A percentile compares a stretch with the other conserved stretches of the same genome.
These are phyloP conservation scores for Pyrrhosoma nymphula DNA, from an alignment of 2,888 invertebrate species.

Conservation along the genomic window DNA sequence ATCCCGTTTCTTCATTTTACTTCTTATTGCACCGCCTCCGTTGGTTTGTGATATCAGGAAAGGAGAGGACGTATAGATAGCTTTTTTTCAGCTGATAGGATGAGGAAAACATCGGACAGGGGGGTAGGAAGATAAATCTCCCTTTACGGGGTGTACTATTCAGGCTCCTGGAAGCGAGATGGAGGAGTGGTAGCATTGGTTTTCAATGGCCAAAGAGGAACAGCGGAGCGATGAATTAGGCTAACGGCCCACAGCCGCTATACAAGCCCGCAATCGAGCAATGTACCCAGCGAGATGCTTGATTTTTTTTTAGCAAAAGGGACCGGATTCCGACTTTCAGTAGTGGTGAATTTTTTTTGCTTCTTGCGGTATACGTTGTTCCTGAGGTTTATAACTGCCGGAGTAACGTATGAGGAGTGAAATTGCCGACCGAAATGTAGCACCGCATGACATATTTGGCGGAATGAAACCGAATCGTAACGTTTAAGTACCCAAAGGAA, in stretches of 20 bases:
- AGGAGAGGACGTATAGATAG: background rate
- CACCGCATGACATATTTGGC: background rate
- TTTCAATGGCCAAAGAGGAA: background rate
- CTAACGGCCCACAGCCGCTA: background rate
- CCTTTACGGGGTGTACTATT: background rate
- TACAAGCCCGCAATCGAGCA: background rate
- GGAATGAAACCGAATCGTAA: background rate
- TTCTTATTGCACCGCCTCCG: background rate
- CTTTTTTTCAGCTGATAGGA: background rate
- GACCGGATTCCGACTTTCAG: background rate
- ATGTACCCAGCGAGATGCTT: background rate
- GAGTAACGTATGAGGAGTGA: background rate
- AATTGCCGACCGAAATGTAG: background rate
- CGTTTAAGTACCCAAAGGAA: background rate
- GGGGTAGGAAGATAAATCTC: background rate
- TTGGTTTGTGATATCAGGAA: background rate
- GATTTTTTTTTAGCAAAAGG: background rate
- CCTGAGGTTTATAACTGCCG: background rate
- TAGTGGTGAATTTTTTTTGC: background rate
- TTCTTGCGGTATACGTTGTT: background rate
- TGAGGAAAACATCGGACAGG: background rate
- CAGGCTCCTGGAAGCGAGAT: background rate
- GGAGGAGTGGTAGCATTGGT: background rate
- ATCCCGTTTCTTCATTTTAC: background rate
- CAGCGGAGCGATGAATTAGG: background rate